Base-by-base conservation (phyloP, 2,113 vertebrate genomes). In the Rhinolophus ferrumequinum region DNA sequence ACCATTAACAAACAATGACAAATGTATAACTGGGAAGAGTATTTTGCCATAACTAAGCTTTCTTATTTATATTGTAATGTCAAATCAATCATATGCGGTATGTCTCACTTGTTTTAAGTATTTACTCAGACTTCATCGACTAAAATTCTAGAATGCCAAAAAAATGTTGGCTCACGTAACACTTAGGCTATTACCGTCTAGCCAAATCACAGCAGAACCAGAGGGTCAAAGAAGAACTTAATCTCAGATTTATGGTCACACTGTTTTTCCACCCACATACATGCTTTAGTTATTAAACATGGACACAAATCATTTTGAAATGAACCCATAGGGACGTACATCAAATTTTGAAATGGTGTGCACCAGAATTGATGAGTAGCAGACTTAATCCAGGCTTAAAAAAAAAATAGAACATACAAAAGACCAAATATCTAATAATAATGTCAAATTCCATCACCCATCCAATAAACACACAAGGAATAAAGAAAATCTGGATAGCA, bases 251-350 rank as follows among this genome's bases (percentile, higher is more conserved):
- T 94, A 97, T 89, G 80, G 79, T n/a, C 75, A 91, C 24, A 66
- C 73, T 75, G 47, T 77, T 95, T 76, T 91, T 97, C 96, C 96
- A 87, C 96, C 96, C 97, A 96, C 97, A 73, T 50, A 75, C 93
- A 95, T 97, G 96, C 89, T 95, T 97, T 93, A 90, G 87, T 88
- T 93, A 93, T 97, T 97, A 97, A 95, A 93, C 70, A 92, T 2
- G 30, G 81, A 94, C 80, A 93, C 79, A 93, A 73, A 97, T 95
- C 58, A 96, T 81, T 96, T 81, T 95, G 33, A 97, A 96, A 92
- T 90, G 87, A 56, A 92, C 87, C 92, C 96, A 89, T 3, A 33
- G 97, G 96, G 95, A 80, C 41, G 54, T 47, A 56, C 24, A 87
- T 87, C 86, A 80, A 84, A 77, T 58, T 87, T 76, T 84, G 82